Percentiles rank a stretch among this genome's conserved stretches.
phyloP scores from a whole-genome alignment of 2,113 vertebrate species.

The zebrafish (Danio rerio) region DNA sequence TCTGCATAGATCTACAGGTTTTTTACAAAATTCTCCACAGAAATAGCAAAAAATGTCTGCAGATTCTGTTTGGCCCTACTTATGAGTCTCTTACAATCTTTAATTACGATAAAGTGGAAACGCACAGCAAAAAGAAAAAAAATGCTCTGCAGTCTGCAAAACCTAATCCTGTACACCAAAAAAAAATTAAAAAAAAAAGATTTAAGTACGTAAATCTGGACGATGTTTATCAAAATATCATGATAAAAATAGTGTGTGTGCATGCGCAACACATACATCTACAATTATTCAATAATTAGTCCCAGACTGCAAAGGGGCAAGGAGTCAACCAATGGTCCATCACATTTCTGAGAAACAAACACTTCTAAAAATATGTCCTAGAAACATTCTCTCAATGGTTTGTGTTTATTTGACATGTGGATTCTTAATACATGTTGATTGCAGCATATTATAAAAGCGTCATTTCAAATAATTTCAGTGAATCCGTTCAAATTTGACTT shows the following conservation, averaged over 20 bases:
- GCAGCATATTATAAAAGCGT: not conserved
- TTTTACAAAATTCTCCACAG: no score
- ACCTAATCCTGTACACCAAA: constrained; percentile 6
- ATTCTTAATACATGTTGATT: not conserved
- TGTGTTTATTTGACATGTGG: constrained; percentile 1
- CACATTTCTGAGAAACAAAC: constrained; percentile 4
- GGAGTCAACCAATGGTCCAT: constrained; percentile 9
- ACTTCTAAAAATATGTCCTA: not conserved
- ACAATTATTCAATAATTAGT: constrained; percentile 29
- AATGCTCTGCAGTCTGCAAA: not conserved
- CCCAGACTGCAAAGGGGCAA: not conserved
- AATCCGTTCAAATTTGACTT: constrained; percentile 2
- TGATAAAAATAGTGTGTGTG: constrained; percentile 66
- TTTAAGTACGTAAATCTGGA: no score
- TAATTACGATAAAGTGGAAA: not conserved
- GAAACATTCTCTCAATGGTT: not conserved
- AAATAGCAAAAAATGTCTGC: no score
- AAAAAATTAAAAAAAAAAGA: no score
- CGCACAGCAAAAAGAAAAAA: not conserved
- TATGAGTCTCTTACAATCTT: not conserved
- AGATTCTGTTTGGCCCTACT: no score
- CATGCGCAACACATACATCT: constrained; percentile 49
- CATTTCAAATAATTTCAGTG: not conserved
- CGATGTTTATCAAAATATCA: constrained; percentile 77
- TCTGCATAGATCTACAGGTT: no score